phyloP scores from a whole-genome alignment of 2,113 vertebrate genomes.

The Clarias magur region DNA sequence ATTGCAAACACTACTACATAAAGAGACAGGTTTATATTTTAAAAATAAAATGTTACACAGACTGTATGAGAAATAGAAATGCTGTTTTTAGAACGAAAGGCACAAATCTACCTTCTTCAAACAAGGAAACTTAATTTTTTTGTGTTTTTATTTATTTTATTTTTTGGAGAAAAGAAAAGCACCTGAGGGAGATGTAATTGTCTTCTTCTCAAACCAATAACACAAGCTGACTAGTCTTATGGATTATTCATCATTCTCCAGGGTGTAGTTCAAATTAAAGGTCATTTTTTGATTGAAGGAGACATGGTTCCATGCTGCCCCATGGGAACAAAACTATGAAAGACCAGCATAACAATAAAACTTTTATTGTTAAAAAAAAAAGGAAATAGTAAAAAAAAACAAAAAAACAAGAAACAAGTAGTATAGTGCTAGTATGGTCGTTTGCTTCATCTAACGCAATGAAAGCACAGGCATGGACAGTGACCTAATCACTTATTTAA shows the following conservation, averaged over 20 bases:
- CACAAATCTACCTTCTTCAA: constrained; percentile 8
- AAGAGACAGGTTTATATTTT: neutral
- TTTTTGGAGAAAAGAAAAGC: constrained; percentile 5
- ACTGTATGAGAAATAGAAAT: neutral
- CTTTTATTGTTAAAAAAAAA: constrained; percentile 51
- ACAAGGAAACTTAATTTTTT: neutral
- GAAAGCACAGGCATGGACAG: constrained; percentile 64
- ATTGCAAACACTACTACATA: neutral
- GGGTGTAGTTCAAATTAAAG: constrained; percentile 68
- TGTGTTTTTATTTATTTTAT: too few species aligned
- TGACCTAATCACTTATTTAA: constrained; percentile 61
- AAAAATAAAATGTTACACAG: neutral
- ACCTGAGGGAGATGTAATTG: constrained; percentile 68
- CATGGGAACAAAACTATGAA: constrained; percentile 44
- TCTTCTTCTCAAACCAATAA: constrained; percentile 63
- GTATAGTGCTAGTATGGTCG: constrained; percentile 61
- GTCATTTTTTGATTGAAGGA: constrained; percentile 58
- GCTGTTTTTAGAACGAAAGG: neutral
- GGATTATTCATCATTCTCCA: constrained; percentile 67
- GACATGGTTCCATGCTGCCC: constrained; percentile 35
- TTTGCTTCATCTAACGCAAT: constrained; percentile 62
- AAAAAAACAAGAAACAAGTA: neutral
- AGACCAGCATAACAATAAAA: constrained; percentile 50
- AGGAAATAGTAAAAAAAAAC: constrained; percentile 36
- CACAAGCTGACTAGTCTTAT: constrained; percentile 61